A percentile compares a stretch with the other conserved stretches of the same genome.
Evolutionary conservation across 2,113 vertebrate genomes (phyloP).

Genomic region (Vidua macroura): DNA sequence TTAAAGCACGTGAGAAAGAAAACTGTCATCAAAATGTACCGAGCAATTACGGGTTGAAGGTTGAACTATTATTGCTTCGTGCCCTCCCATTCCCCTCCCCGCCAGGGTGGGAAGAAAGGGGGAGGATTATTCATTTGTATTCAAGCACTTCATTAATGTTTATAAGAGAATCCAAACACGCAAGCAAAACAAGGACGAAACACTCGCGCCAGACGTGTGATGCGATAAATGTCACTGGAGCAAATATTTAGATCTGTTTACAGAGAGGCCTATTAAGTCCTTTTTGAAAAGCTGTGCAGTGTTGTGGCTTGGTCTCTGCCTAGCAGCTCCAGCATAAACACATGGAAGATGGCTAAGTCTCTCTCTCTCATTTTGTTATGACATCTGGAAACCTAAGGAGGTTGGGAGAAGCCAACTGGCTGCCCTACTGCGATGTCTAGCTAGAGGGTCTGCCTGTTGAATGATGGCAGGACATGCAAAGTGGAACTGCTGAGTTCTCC

Average conservation of each 20-base stretch:
- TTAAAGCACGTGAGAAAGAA: constrained; percentile 34
- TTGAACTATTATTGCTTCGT: constrained; percentile 55
- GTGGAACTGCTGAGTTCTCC: background rate
- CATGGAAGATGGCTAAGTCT: constrained; percentile 52
- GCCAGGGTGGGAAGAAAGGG: constrained; percentile 17
- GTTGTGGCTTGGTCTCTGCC: constrained; percentile 48
- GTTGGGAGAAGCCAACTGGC: constrained; percentile 49
- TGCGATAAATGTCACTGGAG: constrained; percentile 47
- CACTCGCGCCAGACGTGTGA: constrained; percentile 11
- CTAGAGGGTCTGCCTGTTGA: constrained; percentile 1
- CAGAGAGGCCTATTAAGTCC: constrained; percentile 60
- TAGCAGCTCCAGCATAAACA: constrained; percentile 49
- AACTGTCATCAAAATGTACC: constrained; percentile 45
- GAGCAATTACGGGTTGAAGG: constrained; percentile 47
- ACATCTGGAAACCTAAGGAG: constrained; percentile 59
- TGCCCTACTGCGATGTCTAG: constrained; percentile 2
- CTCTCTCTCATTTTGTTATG: constrained; percentile 45
- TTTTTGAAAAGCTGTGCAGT: constrained; percentile 54
- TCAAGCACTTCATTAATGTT: constrained; percentile 67
- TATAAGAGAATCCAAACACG: constrained; percentile 43
- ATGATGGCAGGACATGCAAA: constrained; percentile 35
- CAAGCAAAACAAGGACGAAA: constrained; percentile 60
- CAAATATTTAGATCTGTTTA: constrained; percentile 68
- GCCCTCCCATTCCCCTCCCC: constrained; percentile 28
- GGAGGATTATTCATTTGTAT: constrained; percentile 57